Percentiles rank a stretch among this genome's conserved stretches.
Evolutionary conservation across 1,140 invertebrate genomes (phyloP).

Genomic region (Calosoma granatense): DNA sequence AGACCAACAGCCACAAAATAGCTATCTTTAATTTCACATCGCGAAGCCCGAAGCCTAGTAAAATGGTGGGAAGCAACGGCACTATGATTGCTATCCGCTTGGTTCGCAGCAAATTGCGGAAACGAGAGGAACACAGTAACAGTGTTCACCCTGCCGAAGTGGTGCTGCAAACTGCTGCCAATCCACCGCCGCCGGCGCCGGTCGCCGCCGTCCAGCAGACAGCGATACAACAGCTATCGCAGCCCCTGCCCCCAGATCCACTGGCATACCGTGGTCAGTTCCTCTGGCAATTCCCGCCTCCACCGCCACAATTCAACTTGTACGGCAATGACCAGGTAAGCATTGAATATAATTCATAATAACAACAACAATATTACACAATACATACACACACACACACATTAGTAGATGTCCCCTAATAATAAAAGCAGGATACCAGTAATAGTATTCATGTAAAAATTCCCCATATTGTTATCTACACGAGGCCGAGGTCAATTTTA

Average conservation of each 20-base stretch:
- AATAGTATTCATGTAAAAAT: too few relatives aligned
- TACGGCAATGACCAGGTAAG: constrained; percentile 70
- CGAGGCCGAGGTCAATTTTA: background rate
- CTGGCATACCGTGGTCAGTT: constrained; percentile 45
- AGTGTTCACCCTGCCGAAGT: constrained; percentile 54
- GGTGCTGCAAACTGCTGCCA: constrained; percentile 45
- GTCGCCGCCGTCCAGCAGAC: constrained; percentile 17
- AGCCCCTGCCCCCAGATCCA: constrained; percentile 22
- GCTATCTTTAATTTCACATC: constrained; percentile 31
- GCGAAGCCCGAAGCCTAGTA: constrained; percentile 29
- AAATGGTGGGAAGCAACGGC: constrained; percentile 69
- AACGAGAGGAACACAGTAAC: constrained; percentile 63
- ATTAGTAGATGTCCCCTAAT: background rate
- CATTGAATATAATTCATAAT: constrained; percentile 14
- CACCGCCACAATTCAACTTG: constrained; percentile 59
- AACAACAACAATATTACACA: background rate
- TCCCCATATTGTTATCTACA: background rate
- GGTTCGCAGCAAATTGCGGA: constrained; percentile 77
- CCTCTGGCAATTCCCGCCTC: constrained; percentile 68
- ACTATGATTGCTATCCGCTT: constrained; percentile 75
- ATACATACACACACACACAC: background rate
- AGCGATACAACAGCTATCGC: constrained; percentile 19
- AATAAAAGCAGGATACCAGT: too few relatives aligned
- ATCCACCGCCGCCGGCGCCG: constrained; percentile 26
- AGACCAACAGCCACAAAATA: constrained; percentile 27